Conservation (phyloP, 2,797 vertebrate species). For the Manis pentadactyla region DNA sequence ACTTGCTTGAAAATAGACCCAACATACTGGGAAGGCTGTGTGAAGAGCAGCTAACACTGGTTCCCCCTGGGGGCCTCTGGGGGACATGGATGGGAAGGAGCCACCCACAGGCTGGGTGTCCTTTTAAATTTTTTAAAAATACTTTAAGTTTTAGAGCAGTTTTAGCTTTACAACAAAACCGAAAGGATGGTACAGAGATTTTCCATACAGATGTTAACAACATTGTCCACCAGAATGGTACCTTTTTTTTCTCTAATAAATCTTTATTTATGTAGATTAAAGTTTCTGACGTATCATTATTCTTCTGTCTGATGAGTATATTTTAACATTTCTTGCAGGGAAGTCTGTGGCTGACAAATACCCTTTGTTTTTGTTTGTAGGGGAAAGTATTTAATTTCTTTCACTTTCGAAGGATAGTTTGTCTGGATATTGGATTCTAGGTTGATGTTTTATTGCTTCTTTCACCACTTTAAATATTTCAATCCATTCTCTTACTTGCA, state of each 20-base stretch:
- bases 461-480: too few relatives aligned
- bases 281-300: neutral
- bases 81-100: neutral
- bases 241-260: neutral
- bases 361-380: too few relatives aligned
- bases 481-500: too few relatives aligned
- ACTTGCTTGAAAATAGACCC: neutral
- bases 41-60: neutral
- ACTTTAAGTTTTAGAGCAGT: neutral
- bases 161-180: neutral
- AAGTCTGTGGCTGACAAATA: too few relatives aligned
- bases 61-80: neutral
- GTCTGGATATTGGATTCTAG: too few relatives aligned
- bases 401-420: too few relatives aligned
- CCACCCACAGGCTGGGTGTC: neutral
- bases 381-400: too few relatives aligned
- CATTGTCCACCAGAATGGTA: neutral
- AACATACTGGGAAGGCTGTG: neutral
- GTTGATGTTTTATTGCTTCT: too few relatives aligned
- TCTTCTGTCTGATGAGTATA: too few relatives aligned
- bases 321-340: too few relatives aligned
- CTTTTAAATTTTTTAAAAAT: neutral
- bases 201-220: neutral
- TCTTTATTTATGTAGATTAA: too few relatives aligned
- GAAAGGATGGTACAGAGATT: neutral